These are phyloP conservation scores for Scaptomyza parva DNA, from an alignment of 2,888 invertebrate genomes.

Conservation along the genomic window DNA sequence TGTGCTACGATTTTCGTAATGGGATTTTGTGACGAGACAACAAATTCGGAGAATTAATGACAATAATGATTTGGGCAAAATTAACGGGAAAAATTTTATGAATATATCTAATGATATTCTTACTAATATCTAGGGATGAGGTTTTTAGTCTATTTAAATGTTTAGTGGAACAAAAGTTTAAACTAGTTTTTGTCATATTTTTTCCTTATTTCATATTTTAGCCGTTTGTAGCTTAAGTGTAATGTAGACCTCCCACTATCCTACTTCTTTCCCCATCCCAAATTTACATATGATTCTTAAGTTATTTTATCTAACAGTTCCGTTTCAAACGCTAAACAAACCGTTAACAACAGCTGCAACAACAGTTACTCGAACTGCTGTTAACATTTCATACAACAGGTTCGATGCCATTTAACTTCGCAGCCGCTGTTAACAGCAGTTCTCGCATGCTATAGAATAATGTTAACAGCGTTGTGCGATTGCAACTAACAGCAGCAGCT, in stretches of 20 bases:
- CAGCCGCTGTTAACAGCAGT: conserved; percentile 25
- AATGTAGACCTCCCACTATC: no score
- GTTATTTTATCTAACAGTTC: conserved; percentile 17
- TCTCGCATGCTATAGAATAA: conserved; percentile 67
- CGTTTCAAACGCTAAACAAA: conserved; percentile 1
- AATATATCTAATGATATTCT: neutral
- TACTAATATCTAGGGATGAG: neutral
- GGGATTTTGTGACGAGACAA: neutral
- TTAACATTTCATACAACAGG: conserved; percentile 59
- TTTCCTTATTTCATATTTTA: no score
- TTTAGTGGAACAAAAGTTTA: no score
- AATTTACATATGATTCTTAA: no score
- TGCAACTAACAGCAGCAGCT: conserved; percentile 15
- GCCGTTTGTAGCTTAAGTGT: no score
- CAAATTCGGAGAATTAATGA: neutral
- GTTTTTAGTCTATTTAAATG: neutral
- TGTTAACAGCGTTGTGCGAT: conserved; percentile 24
- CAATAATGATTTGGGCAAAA: neutral
- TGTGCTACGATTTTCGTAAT: conserved; percentile 2
- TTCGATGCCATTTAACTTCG: conserved; percentile 36
- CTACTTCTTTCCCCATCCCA: no score
- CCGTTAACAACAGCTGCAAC: conserved; percentile 19
- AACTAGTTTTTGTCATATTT: no score
- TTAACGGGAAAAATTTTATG: neutral
- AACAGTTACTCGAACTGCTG: conserved; percentile 14